phyloP scores from a whole-genome alignment of 2,113 vertebrate species.

The Pluvialis apricaria region DNA sequence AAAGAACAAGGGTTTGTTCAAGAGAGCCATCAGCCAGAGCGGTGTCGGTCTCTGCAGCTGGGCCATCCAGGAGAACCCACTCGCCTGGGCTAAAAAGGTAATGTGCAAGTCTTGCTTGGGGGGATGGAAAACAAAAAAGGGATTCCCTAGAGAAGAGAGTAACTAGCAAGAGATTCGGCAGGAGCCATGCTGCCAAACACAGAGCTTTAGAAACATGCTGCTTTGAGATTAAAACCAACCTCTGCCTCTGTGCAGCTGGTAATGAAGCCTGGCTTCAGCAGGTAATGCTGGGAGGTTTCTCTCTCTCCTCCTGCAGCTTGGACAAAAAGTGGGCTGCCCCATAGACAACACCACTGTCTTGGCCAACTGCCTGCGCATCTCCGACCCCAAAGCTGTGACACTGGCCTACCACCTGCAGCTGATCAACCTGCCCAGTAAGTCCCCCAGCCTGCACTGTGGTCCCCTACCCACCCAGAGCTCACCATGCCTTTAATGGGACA shows the following conservation, averaged over 20 bases:
- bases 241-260: accelerated
- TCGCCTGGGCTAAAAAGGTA: slow-evolving; percentile 80
- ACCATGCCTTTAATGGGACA: accelerated
- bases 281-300: background rate
- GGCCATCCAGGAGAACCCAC: slow-evolving; percentile 83
- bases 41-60: slow-evolving; percentile 83
- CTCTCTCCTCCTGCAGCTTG: slow-evolving; percentile 72
- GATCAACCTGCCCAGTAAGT: slow-evolving; percentile 66
- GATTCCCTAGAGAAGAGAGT: background rate
- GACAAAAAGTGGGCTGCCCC: slow-evolving; percentile 81
- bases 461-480: background rate
- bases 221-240: background rate
- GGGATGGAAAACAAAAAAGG: background rate
- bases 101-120: accelerated
- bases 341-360: slow-evolving; percentile 54
- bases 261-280: background rate
- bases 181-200: background rate
- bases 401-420: slow-evolving; percentile 75
- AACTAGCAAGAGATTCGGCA: background rate
- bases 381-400: slow-evolving; percentile 75
- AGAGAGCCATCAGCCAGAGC: slow-evolving; percentile 91
- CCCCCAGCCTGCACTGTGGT: accelerated
- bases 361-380: slow-evolving; percentile 79
- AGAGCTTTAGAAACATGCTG: accelerated
- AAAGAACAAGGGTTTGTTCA: slow-evolving; percentile 87